Evolutionary conservation across 2,888 invertebrate genomes (phyloP).

Genomic region (Latrodectus elegans): DNA sequence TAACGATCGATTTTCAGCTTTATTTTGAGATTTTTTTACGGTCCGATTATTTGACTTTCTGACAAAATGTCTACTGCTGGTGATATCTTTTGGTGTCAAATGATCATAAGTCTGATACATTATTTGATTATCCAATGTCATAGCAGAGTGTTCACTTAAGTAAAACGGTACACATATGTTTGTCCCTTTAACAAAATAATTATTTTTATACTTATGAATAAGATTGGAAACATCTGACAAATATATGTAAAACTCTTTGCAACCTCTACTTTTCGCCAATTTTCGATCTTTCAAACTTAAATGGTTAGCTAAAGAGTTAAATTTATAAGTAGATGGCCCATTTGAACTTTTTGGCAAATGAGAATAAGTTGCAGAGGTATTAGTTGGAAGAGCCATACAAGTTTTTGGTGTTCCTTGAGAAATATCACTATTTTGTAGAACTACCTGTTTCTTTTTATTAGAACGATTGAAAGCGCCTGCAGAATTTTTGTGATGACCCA

Average conservation of each 20-base stretch:
- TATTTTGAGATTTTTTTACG: too few relatives aligned
- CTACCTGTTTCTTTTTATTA: too few relatives aligned
- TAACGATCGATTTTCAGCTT: too few relatives aligned
- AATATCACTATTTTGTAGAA: too few relatives aligned
- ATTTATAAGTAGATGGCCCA: background rate
- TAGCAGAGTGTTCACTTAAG: background rate
- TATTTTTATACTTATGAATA: background rate
- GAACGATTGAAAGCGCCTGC: too few relatives aligned
- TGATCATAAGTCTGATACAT: too few relatives aligned
- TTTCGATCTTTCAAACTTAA: background rate
- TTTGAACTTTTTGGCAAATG: background rate
- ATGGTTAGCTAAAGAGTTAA: background rate
- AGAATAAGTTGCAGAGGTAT: background rate
- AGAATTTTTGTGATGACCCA: too few relatives aligned
- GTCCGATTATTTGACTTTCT: too few relatives aligned
- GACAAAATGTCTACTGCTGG: too few relatives aligned
- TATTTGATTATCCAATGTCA: background rate
- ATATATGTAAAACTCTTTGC: background rate
- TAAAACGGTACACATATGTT: conserved; percentile 31
- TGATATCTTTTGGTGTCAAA: too few relatives aligned
- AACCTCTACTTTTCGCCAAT: background rate
- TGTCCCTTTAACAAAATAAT: conserved; percentile 23
- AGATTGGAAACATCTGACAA: background rate
- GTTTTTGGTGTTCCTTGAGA: too few relatives aligned
- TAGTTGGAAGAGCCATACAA: too few relatives aligned